Percentiles rank a stretch among this genome's conserved stretches.
Evolutionary conservation across 2,888 invertebrate species (phyloP).

Genomic region (Eutolmus rufibarbis): DNA sequence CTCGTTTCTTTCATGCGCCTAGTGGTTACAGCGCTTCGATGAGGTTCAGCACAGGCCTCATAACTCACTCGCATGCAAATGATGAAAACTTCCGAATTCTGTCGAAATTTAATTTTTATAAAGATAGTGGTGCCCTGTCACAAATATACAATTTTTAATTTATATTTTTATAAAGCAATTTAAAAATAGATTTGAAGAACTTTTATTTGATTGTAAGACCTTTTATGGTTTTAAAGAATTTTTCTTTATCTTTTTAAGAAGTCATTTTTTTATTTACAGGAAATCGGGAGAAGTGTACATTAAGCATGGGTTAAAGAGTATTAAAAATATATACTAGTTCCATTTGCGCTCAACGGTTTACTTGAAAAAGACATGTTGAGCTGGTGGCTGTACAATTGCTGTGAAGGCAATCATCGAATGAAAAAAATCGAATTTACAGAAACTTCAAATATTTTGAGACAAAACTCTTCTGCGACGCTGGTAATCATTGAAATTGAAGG

Average conservation of each 20-base stretch:
- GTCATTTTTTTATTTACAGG: neutral
- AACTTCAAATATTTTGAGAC: neutral
- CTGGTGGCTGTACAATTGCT: conserved; percentile 51
- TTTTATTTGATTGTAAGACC: neutral
- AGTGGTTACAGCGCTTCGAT: too few species aligned
- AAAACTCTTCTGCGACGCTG: conserved; percentile 21
- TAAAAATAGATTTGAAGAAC: too few species aligned
- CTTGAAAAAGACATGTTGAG: conserved; percentile 51
- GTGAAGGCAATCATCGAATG: conserved; percentile 52
- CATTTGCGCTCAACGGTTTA: neutral
- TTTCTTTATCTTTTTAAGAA: neutral
- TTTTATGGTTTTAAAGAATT: neutral
- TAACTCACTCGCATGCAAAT: too few species aligned
- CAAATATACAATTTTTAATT: too few species aligned
- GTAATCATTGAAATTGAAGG: conserved; percentile 48
- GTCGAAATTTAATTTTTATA: too few species aligned
- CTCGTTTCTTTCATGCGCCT: too few species aligned
- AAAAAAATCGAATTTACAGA: conserved; percentile 50
- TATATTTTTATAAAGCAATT: too few species aligned
- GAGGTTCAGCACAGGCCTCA: too few species aligned
- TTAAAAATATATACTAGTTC: conserved; percentile 1
- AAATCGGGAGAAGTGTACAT: neutral
- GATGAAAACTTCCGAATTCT: too few species aligned
- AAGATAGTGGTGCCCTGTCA: too few species aligned
- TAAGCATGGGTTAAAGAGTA: conserved; percentile 42